Evolutionary conservation across 2,797 vertebrate genomes (phyloP).

Genomic region (Naso thynnoides): DNA sequence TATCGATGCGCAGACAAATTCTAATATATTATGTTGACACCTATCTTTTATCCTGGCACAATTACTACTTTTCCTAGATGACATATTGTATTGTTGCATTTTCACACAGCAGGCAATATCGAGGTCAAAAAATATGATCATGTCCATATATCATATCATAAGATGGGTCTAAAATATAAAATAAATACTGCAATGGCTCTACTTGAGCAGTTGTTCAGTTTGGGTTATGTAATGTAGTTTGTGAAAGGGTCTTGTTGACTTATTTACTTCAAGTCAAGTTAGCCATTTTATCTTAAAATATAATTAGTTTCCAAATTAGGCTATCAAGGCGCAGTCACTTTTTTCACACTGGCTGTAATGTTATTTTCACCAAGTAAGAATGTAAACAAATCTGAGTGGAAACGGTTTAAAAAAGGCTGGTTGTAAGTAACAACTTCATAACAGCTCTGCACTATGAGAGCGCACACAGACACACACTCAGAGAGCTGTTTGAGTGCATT

Average conservation of each 20-base stretch:
- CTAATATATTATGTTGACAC: too few species aligned
- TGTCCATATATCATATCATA: too few species aligned
- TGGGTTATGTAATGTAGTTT: background rate
- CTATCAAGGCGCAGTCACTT: slow-evolving; percentile 17
- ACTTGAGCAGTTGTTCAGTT: background rate
- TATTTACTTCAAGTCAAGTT: background rate
- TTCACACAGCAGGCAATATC: too few species aligned
- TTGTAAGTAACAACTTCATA: slow-evolving; percentile 26
- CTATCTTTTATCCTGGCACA: too few species aligned
- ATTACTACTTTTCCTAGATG: too few species aligned
- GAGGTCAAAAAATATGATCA: too few species aligned
- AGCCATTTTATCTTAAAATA: background rate
- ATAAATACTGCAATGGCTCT: too few species aligned
- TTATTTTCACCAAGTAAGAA: slow-evolving; percentile 14
- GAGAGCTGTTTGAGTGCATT: slow-evolving; percentile 36
- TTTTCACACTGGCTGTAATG: background rate
- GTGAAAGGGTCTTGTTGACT: background rate
- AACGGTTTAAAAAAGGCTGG: slow-evolving; percentile 20
- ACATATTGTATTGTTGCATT: too few species aligned
- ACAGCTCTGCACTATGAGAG: slow-evolving; percentile 42
- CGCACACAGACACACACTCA: slow-evolving; percentile 20
- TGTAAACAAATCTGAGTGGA: slow-evolving; percentile 40
- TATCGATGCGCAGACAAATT: too few species aligned
- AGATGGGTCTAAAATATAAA: too few species aligned
- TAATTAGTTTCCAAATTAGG: slow-evolving; percentile 16